These are phyloP conservation scores for Macrochelys suwanniensis DNA, from an alignment of 2,797 vertebrate species.

Conservation along the genomic window DNA sequence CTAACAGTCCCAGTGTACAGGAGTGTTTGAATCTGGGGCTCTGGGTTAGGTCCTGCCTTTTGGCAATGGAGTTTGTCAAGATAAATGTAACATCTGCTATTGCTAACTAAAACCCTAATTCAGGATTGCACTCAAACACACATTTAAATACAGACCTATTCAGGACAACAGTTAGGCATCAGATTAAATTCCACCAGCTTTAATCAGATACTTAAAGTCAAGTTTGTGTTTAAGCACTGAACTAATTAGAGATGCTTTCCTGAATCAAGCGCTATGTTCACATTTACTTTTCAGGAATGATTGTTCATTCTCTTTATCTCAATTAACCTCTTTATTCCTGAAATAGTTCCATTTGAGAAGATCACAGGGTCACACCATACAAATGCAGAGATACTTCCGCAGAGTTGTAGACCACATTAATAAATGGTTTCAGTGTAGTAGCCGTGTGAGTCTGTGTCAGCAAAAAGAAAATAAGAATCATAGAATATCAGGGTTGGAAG, in stretches of 20 bases:
- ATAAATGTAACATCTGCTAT: not conserved
- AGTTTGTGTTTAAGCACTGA: not conserved
- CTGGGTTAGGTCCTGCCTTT: not conserved
- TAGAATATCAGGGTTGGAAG: no score
- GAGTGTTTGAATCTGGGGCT: not conserved
- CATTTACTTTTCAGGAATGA: not conserved
- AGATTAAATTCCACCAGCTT: not conserved
- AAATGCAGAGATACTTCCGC: not conserved
- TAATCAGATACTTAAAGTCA: not conserved
- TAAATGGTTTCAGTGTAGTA: no score
- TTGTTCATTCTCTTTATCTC: not conserved
- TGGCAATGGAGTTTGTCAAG: not conserved
- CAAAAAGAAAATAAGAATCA: no score
- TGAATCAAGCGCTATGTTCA: not conserved
- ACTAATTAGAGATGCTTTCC: not conserved
- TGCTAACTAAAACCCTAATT: fast-evolving
- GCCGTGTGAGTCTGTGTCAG: no score
- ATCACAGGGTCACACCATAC: not conserved
- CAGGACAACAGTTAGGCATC: not conserved
- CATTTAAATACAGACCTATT: not conserved
- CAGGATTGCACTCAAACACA: not conserved
- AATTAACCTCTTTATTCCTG: not conserved
- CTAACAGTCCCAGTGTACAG: not conserved
- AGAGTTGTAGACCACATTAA: not conserved
- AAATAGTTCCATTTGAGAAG: not conserved